Evolutionary conservation across 2,113 vertebrate genomes (phyloP).

Genomic region (Pseudorhombus dupliciocellatus): DNA sequence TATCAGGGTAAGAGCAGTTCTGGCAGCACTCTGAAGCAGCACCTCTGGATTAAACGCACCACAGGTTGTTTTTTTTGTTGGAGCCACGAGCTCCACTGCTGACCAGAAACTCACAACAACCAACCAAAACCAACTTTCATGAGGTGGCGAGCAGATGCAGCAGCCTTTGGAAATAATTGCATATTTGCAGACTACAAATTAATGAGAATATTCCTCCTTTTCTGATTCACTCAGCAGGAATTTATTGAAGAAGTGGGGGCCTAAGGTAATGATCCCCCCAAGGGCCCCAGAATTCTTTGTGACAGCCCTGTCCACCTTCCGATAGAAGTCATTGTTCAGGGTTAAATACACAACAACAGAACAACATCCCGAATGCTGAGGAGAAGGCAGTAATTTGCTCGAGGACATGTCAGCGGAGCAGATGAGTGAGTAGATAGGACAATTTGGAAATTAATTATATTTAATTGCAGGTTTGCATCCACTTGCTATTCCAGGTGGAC

Average conservation of each 20-base stretch:
- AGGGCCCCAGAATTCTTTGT: neutral
- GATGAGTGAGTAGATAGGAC: constrained; percentile 2
- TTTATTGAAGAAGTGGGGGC: neutral
- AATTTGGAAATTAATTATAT: constrained; percentile 23
- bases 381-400: constrained; percentile 22
- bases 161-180: no score
- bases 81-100: no score
- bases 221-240: constrained; percentile 1
- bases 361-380: neutral
- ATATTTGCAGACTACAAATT: neutral
- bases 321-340: constrained; percentile 41
- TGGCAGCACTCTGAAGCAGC: neutral
- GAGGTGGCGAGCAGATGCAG: no score
- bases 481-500: constrained; percentile 45
- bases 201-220: neutral
- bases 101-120: no score
- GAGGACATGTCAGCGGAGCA: constrained; percentile 26
- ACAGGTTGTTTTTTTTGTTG: no score
- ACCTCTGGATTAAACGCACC: neutral
- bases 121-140: no score
- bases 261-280: neutral
- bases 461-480: constrained; percentile 53
- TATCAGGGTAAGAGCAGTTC: neutral
- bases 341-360: constrained; percentile 11
- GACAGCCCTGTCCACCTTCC: neutral